Percentiles rank a stretch among this genome's conserved stretches.
Evolutionary conservation across 2,888 invertebrate species (phyloP).

Genomic region (Nephrocerus scutellatus): DNA sequence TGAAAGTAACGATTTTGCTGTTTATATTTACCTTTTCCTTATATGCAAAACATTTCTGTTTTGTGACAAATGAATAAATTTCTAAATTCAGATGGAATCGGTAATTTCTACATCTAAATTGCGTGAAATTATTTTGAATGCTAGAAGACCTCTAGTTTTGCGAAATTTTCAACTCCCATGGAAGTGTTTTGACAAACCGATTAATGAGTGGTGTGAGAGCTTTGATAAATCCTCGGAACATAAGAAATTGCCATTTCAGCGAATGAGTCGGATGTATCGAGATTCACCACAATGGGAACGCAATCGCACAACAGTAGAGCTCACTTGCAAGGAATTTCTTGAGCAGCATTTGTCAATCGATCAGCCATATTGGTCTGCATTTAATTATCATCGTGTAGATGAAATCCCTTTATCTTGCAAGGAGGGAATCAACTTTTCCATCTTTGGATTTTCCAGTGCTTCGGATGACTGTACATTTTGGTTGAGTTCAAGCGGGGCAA

Average conservation of each 20-base stretch:
- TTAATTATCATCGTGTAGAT: conserved; percentile 35
- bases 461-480: conserved; percentile 75
- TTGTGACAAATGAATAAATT: no score
- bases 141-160: conserved; percentile 36
- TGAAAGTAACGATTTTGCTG: no score
- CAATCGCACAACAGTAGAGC: conserved; percentile 53
- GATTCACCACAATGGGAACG: conserved; percentile 74
- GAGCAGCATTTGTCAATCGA: conserved; percentile 33
- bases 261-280: conserved; percentile 25
- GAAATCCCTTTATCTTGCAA: conserved; percentile 33
- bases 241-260: conserved; percentile 28
- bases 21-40: no score
- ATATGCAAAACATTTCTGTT: no score
- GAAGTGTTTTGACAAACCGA: conserved; percentile 34
- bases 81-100: no score
- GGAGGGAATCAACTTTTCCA: conserved; percentile 56
- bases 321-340: conserved; percentile 61
- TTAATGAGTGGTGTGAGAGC: conserved; percentile 35
- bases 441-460: conserved; percentile 65
- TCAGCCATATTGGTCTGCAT: conserved; percentile 32
- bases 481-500: conserved; percentile 80
- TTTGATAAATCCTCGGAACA: conserved; percentile 24
- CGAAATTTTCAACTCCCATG: conserved; percentile 33
- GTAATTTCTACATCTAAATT: no score
- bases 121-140: conserved; percentile 40